Percentiles rank a stretch among this genome's conserved stretches.
Evolutionary conservation across 2,888 invertebrate species (phyloP).

Genomic region (Tyria jacobaeae): DNA sequence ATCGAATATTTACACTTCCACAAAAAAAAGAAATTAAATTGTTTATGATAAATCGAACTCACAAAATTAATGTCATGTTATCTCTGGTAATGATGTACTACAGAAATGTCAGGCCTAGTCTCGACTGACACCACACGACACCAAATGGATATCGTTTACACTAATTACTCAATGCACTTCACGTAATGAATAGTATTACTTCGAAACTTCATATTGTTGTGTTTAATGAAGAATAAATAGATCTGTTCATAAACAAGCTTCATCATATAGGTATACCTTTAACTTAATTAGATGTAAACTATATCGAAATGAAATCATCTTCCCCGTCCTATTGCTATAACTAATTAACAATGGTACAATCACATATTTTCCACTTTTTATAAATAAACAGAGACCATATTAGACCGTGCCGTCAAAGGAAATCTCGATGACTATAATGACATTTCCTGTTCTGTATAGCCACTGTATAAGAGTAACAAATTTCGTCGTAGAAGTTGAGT

Average conservation of each 20-base stretch:
- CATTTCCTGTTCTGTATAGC: background rate
- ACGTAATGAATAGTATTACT: background rate
- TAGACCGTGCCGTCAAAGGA: background rate
- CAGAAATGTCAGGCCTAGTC: background rate
- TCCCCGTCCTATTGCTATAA: background rate
- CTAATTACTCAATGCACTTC: conserved; percentile 10
- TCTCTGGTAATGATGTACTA: background rate
- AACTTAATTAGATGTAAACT: background rate
- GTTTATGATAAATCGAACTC: background rate
- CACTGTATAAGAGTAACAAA: background rate
- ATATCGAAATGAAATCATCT: conserved; percentile 4
- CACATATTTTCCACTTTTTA: background rate
- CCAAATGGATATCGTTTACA: background rate
- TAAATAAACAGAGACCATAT: background rate
- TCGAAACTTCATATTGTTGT: background rate
- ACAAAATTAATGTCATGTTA: background rate
- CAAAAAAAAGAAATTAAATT: background rate
- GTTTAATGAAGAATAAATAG: background rate
- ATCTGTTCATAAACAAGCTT: background rate
- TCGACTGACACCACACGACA: background rate
- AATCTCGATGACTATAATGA: background rate
- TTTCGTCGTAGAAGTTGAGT: no score
- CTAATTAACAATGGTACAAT: conserved; percentile 8
- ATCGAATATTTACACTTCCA: background rate
- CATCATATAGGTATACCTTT: background rate